Evolutionary conservation across 2,113 vertebrate genomes (phyloP).

Genomic region (Chunga burmeisteri): DNA sequence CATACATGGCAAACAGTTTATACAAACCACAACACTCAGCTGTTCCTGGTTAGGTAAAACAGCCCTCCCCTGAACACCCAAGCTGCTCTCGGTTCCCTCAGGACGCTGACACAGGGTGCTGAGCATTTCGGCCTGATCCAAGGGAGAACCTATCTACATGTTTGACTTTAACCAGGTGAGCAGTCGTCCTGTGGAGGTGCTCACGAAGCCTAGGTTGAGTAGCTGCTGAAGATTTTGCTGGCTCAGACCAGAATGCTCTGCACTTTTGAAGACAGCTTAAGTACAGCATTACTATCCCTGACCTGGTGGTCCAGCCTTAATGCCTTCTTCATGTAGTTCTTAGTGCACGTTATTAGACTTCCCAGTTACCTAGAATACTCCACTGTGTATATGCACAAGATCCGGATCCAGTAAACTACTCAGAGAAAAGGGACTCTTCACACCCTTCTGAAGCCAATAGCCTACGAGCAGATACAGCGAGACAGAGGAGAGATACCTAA

Average conservation of each 20-base stretch:
- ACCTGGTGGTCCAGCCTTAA: constrained; percentile 39
- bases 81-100: constrained; percentile 1
- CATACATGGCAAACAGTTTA: constrained; percentile 68
- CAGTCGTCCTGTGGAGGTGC: background rate
- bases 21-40: constrained; percentile 69
- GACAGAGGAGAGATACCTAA: background rate
- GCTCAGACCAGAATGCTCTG: background rate
- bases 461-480: background rate
- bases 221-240: background rate
- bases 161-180: background rate
- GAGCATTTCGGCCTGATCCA: background rate
- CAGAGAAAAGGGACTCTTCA: background rate
- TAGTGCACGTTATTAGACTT: background rate
- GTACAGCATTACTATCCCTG: background rate
- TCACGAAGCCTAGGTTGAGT: background rate
- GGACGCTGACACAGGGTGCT: background rate
- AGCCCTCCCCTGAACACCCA: constrained; percentile 64
- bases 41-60: constrained; percentile 67
- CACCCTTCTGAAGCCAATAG: background rate
- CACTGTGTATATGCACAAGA: background rate
- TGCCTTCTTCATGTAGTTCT: background rate
- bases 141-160: accelerated
- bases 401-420: background rate
- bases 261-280: background rate
- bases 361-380: background rate